Conservation (phyloP, 2,797 vertebrate species). For the Gymnothorax reevesii region DNA sequence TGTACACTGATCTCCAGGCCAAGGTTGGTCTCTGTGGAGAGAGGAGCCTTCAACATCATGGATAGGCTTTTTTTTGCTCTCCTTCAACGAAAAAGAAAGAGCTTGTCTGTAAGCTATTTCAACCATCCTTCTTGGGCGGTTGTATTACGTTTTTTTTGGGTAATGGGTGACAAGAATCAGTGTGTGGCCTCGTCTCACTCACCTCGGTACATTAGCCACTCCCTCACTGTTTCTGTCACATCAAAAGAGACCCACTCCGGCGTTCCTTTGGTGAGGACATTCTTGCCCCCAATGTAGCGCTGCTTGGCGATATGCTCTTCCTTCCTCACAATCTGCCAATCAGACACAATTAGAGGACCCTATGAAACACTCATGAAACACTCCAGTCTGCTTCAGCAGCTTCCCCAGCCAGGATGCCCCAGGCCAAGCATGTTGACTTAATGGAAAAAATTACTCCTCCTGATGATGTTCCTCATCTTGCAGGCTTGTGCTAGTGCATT, state of each 20-base stretch:
- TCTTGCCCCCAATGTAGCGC: slow-evolving; percentile 93
- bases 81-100: not conserved
- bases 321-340: slow-evolving; percentile 83
- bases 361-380: slow-evolving; percentile 61
- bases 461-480: slow-evolving; percentile 74
- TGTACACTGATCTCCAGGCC: slow-evolving; percentile 96
- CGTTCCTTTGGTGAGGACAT: slow-evolving; percentile 88
- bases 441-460: slow-evolving; percentile 77
- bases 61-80: slow-evolving; percentile 24
- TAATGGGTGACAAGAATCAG: not conserved
- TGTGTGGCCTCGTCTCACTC: slow-evolving; percentile 52
- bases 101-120: not conserved
- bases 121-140: not conserved
- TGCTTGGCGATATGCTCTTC: slow-evolving; percentile 94
- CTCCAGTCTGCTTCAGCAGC: slow-evolving; percentile 58
- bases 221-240: slow-evolving; percentile 91
- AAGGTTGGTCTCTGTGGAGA: slow-evolving; percentile 85
- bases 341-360: slow-evolving; percentile 67
- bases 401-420: slow-evolving; percentile 74
- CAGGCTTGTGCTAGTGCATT: slow-evolving; percentile 71
- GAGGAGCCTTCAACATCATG: slow-evolving; percentile 49
- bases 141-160: not conserved
- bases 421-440: slow-evolving; percentile 74
- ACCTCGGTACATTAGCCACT: slow-evolving; percentile 95
- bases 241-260: slow-evolving; percentile 95